Conservation (phyloP, 2,888 invertebrate genomes). For the Adelognathus sp. region DNA sequence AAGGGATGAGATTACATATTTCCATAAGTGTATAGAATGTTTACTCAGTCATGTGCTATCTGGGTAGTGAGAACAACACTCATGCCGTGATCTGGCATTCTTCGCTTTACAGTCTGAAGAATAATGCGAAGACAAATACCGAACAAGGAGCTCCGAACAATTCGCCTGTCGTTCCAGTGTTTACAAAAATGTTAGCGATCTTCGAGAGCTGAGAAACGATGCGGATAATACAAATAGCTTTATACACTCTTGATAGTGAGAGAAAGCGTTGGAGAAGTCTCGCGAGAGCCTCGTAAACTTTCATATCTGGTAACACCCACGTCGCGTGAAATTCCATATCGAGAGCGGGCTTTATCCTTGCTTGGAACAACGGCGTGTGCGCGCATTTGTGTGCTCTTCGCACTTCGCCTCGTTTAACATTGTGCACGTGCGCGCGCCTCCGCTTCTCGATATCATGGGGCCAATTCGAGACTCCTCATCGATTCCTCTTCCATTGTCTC, state of each 20-base stretch:
- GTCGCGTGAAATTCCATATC: conserved; percentile 58
- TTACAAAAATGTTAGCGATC: conserved; percentile 37
- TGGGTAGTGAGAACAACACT: conserved; percentile 3
- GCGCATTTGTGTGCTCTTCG: conserved; percentile 46
- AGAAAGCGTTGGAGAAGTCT: conserved; percentile 45
- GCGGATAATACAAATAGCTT: conserved; percentile 33
- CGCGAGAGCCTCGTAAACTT: conserved; percentile 49
- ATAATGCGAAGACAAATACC: conserved; percentile 2
- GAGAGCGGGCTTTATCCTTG: conserved; percentile 51
- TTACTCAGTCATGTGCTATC: background rate
- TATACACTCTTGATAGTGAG: conserved; percentile 35
- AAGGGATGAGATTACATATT: too few species aligned
- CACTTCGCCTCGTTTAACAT: conserved; percentile 49
- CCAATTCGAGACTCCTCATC: conserved; percentile 26
- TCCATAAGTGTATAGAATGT: too few species aligned
- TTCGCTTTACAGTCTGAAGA: background rate
- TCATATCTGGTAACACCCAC: conserved; percentile 59
- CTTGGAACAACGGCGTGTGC: conserved; percentile 51
- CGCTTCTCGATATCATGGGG: conserved; percentile 29
- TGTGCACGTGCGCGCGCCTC: conserved; percentile 30
- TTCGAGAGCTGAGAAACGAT: conserved; percentile 32
- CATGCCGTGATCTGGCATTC: background rate
- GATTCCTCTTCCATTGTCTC: background rate
- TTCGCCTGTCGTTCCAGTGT: conserved; percentile 14
- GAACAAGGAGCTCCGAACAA: conserved; percentile 4